These are phyloP conservation scores for Druon quercuslanigerum DNA, from an alignment of 1,140 invertebrate genomes.

Conservation along the genomic window DNA sequence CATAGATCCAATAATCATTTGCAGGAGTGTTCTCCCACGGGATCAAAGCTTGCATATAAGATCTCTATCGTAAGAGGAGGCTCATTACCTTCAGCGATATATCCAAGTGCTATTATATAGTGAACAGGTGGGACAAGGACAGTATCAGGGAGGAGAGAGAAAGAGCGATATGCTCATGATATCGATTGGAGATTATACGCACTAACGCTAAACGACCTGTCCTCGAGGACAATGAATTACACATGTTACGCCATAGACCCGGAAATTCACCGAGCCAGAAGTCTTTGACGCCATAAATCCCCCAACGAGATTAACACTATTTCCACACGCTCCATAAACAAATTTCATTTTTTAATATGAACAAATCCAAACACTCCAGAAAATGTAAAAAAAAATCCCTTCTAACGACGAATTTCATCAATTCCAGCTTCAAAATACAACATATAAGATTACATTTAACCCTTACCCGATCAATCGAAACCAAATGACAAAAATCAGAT, in stretches of 20 bases:
- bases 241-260: slow-evolving; percentile 53
- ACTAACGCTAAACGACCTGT: slow-evolving; percentile 52
- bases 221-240: slow-evolving; percentile 58
- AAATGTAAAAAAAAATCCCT: no score
- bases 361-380: no score
- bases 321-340: neutral
- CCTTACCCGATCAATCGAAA: no score
- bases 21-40: slow-evolving; percentile 35
- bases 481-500: neutral
- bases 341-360: neutral
- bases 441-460: no score
- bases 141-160: neutral
- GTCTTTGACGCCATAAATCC: slow-evolving; percentile 37
- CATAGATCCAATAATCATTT: neutral
- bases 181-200: slow-evolving; percentile 60
- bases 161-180: slow-evolving; percentile 37
- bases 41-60: slow-evolving; percentile 49
- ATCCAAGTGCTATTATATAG: slow-evolving; percentile 50
- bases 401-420: no score
- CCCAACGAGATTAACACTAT: neutral
- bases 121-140: slow-evolving; percentile 42
- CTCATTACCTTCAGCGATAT: slow-evolving; percentile 56
- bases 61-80: slow-evolving; percentile 53
- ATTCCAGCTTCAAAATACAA: no score
- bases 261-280: slow-evolving; percentile 54